Evolutionary conservation across 2,888 invertebrate genomes (phyloP).

Genomic region (Drosophila kuntzei): DNA sequence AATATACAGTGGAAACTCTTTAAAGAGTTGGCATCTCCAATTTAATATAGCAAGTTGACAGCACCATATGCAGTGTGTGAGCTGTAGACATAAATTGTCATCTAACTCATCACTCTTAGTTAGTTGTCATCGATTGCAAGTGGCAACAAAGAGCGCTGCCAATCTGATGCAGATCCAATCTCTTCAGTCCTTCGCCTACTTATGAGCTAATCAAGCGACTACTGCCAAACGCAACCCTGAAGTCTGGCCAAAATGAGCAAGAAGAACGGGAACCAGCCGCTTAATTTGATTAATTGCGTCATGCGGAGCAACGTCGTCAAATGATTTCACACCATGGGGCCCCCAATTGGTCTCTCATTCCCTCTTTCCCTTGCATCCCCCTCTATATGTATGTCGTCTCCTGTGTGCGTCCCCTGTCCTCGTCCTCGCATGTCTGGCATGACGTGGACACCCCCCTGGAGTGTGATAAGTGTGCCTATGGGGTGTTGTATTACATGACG

Average conservation of each 20-base stretch:
- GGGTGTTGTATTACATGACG: conserved; percentile 73
- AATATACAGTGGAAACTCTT: background rate
- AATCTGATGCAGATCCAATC: conserved; percentile 29
- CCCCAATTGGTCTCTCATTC: conserved; percentile 2
- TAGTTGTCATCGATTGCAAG: background rate
- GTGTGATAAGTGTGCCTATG: conserved; percentile 70
- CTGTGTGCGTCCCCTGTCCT: conserved; percentile 9
- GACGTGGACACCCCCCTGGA: conserved; percentile 40
- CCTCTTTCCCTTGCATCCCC: background rate
- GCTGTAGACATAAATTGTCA: background rate
- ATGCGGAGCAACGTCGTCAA: conserved; percentile 72
- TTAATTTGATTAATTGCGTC: conserved; percentile 82
- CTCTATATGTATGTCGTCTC: conserved; percentile 8
- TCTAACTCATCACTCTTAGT: conserved; percentile 5
- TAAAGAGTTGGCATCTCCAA: background rate
- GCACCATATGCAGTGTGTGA: background rate
- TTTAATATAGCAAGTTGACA: conserved; percentile 9
- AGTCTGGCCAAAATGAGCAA: conserved; percentile 37
- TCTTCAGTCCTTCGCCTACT: conserved; percentile 49
- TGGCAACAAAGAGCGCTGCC: conserved; percentile 21
- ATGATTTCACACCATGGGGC: conserved; percentile 74
- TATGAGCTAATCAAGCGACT: conserved; percentile 71
- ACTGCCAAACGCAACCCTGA: conserved; percentile 6
- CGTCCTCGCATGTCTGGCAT: conserved; percentile 24
- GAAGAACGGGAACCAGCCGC: conserved; percentile 34